Base-by-base conservation (phyloP, 2,888 invertebrate genomes). In the Timema cristinae region DNA sequence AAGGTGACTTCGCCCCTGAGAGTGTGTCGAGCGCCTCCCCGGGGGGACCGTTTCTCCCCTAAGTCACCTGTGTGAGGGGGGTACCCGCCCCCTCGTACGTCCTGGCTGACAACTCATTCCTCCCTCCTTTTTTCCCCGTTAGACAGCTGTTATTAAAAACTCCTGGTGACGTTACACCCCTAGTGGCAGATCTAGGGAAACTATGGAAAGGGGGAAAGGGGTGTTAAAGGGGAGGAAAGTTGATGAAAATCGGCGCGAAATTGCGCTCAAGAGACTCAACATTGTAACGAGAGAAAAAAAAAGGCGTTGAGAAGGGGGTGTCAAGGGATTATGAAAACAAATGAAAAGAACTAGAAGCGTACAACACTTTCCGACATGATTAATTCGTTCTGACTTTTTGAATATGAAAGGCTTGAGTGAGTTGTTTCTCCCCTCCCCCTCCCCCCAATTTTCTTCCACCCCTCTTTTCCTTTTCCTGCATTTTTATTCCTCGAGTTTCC, bases 261-360 rank as follows among this genome's bases (percentile, higher is more conserved):
- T 72, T 68, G 68, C 63, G 68, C 72, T 72, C 72, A 48, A 72
- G 72, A 72, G 72, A 72, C 54, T 59, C 67, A n/a, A 47, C n/a
- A 16, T 15, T n/a, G 15, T 32, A n/a, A 59, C 15, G 63, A 48
- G 9, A 63, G 32, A 32, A 63, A 63, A 63, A 32, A 32, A 32
- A 32, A 4, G 32, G 32, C 32, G 32, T 32, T 32, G 32, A 32
- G 32, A 32, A 32, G 32, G 63, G 63, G 63, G 63, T 63, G 63
- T 32, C 47, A 32, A 32, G 63, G 63, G 63, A 63, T 63, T 54
- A 47, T 54, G 68, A 54, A 48, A 54, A 68, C 68, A 68, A 68
- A 68, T 16, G 63, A 48, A 63, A 48, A 16, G 32, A 32, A 32
- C 32, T 32, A 32, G 32, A 32, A 32, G 32, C 32, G 32, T 32